Conservation (phyloP, 2,113 vertebrate genomes). For the Zosterops lateralis region DNA sequence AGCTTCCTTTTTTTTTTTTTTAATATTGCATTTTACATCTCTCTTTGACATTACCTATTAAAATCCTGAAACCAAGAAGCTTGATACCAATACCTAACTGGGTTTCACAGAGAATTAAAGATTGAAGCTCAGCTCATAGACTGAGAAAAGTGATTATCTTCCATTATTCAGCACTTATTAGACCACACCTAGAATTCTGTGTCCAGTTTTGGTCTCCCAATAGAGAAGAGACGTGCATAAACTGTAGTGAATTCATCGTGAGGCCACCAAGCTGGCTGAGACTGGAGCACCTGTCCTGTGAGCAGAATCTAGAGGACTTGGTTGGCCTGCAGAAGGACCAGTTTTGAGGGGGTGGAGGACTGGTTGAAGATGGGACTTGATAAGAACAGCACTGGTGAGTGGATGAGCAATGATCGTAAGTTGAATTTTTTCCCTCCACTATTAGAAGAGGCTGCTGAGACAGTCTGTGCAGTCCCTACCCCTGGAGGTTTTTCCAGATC, state of each 20-base stretch:
- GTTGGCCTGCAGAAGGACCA: neutral
- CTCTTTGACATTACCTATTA: neutral
- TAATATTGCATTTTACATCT: neutral
- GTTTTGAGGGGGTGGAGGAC: fast-evolving
- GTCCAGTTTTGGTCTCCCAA: neutral
- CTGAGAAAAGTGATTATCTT: neutral
- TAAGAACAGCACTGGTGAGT: neutral
- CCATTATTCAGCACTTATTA: neutral
- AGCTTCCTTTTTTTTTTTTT: neutral
- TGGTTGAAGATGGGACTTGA: neutral
- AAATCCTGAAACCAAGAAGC: neutral
- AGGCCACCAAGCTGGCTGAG: too few relatives aligned
- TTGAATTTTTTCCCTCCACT: neutral
- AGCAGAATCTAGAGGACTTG: neutral
- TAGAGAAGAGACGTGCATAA: neutral
- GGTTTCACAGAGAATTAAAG: neutral
- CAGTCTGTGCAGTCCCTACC: neutral
- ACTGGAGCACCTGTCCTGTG: neutral
- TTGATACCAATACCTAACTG: neutral
- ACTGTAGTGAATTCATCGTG: neutral
- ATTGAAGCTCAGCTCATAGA: neutral
- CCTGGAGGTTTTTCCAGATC: neutral
- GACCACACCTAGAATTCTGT: neutral
- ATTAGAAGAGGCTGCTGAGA: neutral
- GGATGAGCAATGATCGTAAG: neutral